Conservation (phyloP, 2,113 vertebrate genomes). For the Archocentrus centrarchus region DNA sequence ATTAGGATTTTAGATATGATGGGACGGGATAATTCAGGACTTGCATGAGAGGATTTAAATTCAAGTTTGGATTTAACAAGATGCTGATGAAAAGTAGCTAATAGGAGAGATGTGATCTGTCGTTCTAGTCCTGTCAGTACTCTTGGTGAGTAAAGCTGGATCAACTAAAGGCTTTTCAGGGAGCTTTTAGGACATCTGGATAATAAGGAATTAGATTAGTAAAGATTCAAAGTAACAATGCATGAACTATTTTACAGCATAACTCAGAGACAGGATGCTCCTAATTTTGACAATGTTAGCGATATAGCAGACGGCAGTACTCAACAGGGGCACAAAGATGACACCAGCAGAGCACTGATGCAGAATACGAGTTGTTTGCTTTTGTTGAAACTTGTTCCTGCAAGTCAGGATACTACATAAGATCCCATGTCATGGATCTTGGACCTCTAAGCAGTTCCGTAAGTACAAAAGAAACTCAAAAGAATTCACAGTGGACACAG, state of each 20-base stretch:
- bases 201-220: not conserved
- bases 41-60: not conserved
- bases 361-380: constrained; percentile 17
- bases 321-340: not conserved
- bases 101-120: not conserved
- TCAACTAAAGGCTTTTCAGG: constrained; percentile 1
- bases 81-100: not conserved
- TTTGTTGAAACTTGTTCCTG: constrained; percentile 18
- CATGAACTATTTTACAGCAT: not conserved
- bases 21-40: not conserved
- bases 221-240: not conserved
- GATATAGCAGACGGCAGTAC: not conserved
- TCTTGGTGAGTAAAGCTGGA: not conserved
- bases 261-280: not conserved
- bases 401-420: constrained; percentile 29
- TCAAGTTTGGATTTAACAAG: constrained; percentile 10
- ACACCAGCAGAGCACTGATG: not conserved
- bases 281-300: not conserved
- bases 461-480: not conserved
- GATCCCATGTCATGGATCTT: constrained; percentile 36
- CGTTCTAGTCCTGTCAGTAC: not conserved
- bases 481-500: constrained; percentile 31
- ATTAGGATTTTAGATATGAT: not conserved
- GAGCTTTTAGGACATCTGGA: not conserved
- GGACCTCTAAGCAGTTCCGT: constrained; percentile 32